phyloP scores from a whole-genome alignment of 2,113 vertebrate genomes.

The Lasiurus cinereus region DNA sequence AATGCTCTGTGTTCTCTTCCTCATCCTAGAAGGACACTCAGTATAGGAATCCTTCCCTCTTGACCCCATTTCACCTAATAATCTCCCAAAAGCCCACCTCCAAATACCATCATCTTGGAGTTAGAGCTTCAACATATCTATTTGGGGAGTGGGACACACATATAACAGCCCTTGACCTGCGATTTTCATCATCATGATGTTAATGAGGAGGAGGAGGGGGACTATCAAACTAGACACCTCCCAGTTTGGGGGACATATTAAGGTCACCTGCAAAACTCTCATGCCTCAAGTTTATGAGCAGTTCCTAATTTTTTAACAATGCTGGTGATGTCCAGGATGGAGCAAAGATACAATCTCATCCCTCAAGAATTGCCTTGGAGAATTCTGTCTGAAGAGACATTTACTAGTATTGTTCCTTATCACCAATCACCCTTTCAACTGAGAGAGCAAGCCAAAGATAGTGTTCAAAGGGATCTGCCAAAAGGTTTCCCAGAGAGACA shows the following conservation, averaged over 20 bases:
- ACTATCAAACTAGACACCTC: background rate
- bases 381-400: constrained; percentile 39
- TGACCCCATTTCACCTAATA: background rate
- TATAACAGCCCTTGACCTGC: background rate
- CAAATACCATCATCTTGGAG: background rate
- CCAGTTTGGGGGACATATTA: background rate
- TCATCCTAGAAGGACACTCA: background rate
- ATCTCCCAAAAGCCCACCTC: background rate
- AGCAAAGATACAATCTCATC: constrained; percentile 13
- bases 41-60: background rate
- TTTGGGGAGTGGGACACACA: background rate
- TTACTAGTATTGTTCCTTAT: constrained; percentile 52
- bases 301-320: background rate
- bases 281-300: background rate
- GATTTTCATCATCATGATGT: background rate
- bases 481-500: constrained; percentile 58
- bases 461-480: constrained; percentile 20
- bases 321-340: background rate
- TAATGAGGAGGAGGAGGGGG: background rate
- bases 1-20: background rate
- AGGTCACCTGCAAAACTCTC: background rate
- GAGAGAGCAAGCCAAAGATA: constrained; percentile 25
- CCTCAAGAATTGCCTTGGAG: constrained; percentile 2
- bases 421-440: constrained; percentile 48
- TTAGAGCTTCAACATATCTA: background rate